A percentile compares a stretch with the other conserved stretches of the same genome.
Evolutionary conservation across 2,888 invertebrate genomes (phyloP).

Genomic region (Lasiommata megera): DNA sequence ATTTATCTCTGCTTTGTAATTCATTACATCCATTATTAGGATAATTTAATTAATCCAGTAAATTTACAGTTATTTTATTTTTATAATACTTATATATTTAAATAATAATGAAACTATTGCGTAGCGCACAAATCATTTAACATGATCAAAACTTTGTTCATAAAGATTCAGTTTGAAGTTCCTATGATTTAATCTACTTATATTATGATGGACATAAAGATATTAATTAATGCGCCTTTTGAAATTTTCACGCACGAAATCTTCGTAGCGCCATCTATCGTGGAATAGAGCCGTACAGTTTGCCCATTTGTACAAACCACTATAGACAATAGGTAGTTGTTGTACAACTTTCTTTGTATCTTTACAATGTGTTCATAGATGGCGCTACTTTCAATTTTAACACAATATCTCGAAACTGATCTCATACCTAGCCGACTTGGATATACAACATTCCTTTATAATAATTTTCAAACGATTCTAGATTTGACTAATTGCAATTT

Average conservation of each 20-base stretch:
- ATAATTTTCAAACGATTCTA: no score
- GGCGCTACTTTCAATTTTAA: constrained; percentile 1
- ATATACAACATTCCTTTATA: no score
- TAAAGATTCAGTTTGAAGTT: background rate
- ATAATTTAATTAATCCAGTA: no score
- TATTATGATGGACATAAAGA: background rate
- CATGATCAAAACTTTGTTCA: background rate
- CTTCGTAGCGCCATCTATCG: constrained; percentile 17
- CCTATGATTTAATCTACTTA: background rate
- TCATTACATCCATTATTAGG: no score
- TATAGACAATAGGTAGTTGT: background rate
- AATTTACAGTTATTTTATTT: no score
- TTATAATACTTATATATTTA: no score
- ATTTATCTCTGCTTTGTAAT: no score
- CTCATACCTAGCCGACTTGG: no score
- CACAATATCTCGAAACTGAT: no score
- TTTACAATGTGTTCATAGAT: constrained; percentile 7
- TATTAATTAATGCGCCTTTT: background rate
- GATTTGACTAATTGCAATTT: no score
- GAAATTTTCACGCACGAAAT: background rate
- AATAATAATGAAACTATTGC: no score
- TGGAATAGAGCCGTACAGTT: background rate
- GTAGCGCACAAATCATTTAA: no score
- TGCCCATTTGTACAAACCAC: background rate
- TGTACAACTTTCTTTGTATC: background rate